phyloP scores from a whole-genome alignment of 2,113 vertebrate genomes.

The Symphodus melops region DNA sequence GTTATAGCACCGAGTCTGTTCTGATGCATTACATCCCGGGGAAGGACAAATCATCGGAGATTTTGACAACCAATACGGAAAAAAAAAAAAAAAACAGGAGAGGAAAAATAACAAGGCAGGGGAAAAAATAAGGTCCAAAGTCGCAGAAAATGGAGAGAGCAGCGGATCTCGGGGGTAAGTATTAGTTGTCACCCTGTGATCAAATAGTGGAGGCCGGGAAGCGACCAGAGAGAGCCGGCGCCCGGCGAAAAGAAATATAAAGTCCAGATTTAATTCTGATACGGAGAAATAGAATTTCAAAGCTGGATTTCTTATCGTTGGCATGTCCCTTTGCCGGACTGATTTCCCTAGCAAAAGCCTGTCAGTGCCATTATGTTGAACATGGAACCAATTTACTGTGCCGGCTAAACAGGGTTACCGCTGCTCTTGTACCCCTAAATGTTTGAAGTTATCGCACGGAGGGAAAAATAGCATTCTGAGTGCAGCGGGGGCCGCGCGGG shows the following conservation, averaged over 20 bases:
- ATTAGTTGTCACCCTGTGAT: conserved; percentile 94
- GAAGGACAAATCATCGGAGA: conserved; percentile 81
- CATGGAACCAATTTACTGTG: conserved; percentile 99
- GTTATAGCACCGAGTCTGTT: conserved; percentile 36
- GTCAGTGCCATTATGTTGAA: conserved; percentile 99
- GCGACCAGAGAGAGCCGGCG: conserved; percentile 87
- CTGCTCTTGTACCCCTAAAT: conserved; percentile 95
- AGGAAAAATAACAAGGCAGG: conserved; percentile 63
- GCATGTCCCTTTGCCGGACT: conserved; percentile 97
- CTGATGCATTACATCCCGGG: conserved; percentile 58
- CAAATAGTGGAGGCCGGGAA: conserved; percentile 89
- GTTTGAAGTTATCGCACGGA: conserved; percentile 94
- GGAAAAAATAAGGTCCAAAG: conserved; percentile 69
- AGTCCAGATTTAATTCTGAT: conserved; percentile 99
- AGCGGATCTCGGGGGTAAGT: conserved; percentile 87
- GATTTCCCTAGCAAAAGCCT: conserved; percentile 99
- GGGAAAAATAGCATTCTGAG: conserved; percentile 95
- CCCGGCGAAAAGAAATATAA: conserved; percentile 97
- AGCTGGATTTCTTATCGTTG: conserved; percentile 98
- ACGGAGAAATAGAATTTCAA: conserved; percentile 99
- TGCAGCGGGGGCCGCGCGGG: conserved; percentile 84
- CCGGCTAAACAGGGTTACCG: conserved; percentile 96
- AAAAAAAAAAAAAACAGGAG: too few species aligned
- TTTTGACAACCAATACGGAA: conserved; percentile 92
- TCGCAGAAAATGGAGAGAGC: conserved; percentile 85